Evolutionary conservation across 2,888 invertebrate species (phyloP), one percentile per base, ranked within the genome.

Genomic region (Fragum whitleyi): DNA sequence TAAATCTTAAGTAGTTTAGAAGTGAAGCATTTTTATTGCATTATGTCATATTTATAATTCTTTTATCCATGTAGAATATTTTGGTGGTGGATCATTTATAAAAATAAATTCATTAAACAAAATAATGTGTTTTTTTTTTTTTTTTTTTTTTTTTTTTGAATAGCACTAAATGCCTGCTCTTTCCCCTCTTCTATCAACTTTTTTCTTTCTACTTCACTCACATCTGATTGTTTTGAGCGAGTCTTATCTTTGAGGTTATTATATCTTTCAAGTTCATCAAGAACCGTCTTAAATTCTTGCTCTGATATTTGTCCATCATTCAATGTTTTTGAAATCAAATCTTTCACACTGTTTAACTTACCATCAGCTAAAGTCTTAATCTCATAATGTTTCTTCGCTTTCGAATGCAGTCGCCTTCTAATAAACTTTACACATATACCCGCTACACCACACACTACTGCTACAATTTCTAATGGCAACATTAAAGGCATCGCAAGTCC

Each of bases 381-480:
- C 9, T 77, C 67, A 68, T 77, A 21, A 72, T 77, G 74, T 47
- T 78, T 78, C 61, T 74, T 21, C 19, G 74, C 73, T 69, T 73
- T 62, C 39, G 19, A 61, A 73, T 61, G 68, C 51, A 68, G 32
- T 51, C 53, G 47, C 51, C 65, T 65, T 65, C 74, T 65, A 65
- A 74, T 51, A 65, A 36, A 68, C 51, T 68, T 68, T 6, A 68
- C 68, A 68, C 68, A 68, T 68, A 68, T 51, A 7, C 75, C 75
- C 59, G 53, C 26, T 55, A 42, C 53, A 51, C 74, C 74, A 67
- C 74, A 74, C 16, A 57, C 78, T 28, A 74, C 28, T 67, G 73
- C 73, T 11, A 74, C 62, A 73, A 78, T 78, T 78, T 78, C 73
- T 67, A 79, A 62, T 23, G 78, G 78, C 39, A 74, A 70, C 71